Percentiles rank a stretch among this genome's conserved stretches.
phyloP scores from a whole-genome alignment of 2,888 invertebrate genomes.

The Sesamia inferens region DNA sequence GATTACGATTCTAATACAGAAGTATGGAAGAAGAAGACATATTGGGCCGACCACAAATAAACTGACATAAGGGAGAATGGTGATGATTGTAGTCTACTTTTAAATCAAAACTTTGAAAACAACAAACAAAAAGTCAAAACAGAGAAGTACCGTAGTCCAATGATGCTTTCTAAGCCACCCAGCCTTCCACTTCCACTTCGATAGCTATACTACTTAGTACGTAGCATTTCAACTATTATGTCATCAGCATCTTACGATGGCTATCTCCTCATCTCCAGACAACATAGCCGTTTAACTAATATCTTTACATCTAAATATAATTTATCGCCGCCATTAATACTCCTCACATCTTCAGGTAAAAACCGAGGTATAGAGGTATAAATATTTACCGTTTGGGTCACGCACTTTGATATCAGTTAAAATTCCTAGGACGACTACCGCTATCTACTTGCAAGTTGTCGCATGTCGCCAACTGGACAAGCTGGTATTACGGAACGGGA shows the following conservation, averaged over 20 bases:
- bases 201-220: slow-evolving; percentile 1
- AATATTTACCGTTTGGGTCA: slow-evolving; percentile 52
- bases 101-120: no score
- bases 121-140: not conserved
- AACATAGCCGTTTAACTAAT: slow-evolving; percentile 4
- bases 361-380: slow-evolving; percentile 26
- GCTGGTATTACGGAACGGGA: slow-evolving; percentile 55
- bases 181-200: not conserved
- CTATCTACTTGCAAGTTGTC: slow-evolving; percentile 55
- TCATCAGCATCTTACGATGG: not conserved
- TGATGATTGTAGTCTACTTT: no score
- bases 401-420: slow-evolving; percentile 64
- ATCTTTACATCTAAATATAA: slow-evolving; percentile 36
- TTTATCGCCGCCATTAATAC: slow-evolving; percentile 43
- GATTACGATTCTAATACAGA: no score
- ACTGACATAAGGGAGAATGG: no score
- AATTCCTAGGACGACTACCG: slow-evolving; percentile 65
- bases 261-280: slow-evolving; percentile 28
- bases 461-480: slow-evolving; percentile 54
- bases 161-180: not conserved
- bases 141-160: not conserved
- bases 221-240: slow-evolving; percentile 13
- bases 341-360: slow-evolving; percentile 28
- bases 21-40: no score
- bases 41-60: no score